These are phyloP conservation scores for Virgularia gustaviana DNA, from an alignment of 92 coral and sea anemone genomes.

Conservation along the genomic window DNA sequence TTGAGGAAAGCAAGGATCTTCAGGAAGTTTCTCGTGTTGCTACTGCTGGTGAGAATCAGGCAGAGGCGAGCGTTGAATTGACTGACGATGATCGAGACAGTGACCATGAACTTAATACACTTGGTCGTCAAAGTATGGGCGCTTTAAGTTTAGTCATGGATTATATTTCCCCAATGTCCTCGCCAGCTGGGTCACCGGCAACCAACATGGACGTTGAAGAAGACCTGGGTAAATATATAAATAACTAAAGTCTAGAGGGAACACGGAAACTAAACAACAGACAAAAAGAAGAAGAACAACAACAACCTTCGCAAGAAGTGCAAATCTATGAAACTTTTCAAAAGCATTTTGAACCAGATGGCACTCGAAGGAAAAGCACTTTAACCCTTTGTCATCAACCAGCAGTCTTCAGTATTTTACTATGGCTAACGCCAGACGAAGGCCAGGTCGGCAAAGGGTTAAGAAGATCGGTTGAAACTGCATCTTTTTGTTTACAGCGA, in stretches of 20 bases:
- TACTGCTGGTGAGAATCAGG: not conserved
- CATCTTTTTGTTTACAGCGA: no score
- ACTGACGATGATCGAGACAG: not conserved
- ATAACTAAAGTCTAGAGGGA: not conserved
- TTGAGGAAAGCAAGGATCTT: conserved; percentile 64
- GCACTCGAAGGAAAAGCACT: no score
- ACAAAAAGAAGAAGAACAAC: no score
- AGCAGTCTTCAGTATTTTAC: no score
- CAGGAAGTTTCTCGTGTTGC: not conserved
- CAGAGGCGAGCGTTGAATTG: not conserved
- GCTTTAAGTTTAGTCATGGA: conserved; percentile 76
- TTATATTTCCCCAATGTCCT: conserved; percentile 68
- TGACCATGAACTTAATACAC: not conserved
- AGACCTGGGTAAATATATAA: conserved; percentile 1
- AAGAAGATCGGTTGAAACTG: no score
- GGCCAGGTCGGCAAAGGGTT: no score
- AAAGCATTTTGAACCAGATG: no score
- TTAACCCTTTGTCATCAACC: no score
- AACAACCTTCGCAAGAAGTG: not conserved
- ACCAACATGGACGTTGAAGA: conserved; percentile 15
- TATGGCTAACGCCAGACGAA: no score
- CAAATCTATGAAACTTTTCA: not conserved
- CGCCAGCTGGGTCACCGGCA: conserved; percentile 6
- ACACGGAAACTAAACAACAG: no score
- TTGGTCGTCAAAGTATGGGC: conserved; percentile 2